Evolutionary conservation across 1,140 invertebrate species (phyloP), one percentile per base, ranked within the genome.

Genomic region (Bombus superbus): DNA sequence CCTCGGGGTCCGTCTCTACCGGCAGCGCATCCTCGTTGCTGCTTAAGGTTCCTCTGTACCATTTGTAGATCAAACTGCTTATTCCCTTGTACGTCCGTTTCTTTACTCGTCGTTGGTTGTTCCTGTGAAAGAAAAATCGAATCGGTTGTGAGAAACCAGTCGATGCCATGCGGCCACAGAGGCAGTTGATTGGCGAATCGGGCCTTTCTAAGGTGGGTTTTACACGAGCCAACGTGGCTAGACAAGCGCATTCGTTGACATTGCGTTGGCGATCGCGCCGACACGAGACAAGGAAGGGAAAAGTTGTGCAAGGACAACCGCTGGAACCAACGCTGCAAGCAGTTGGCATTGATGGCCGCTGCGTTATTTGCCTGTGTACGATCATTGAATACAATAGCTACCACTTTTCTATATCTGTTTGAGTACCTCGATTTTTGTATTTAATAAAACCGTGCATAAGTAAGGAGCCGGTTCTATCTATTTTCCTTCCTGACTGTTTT

Each of bases 321-420:
- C 22, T 9, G 25, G 64, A 28, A 64, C 62, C 64, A 69, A 64
- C 38, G 25, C 62, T 40, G 0, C 28, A 81, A 73, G 64, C 66
- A n/a, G 72, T 72, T 87, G 79, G 64, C 83, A 87, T 84, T 89
- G 76, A 71, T 74, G 38, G 71, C 47, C 35, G 62, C 86, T 10
- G 28, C 62, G 84, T 73, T 76, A n/a, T 38, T 88, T 57, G 28
- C 32, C 40, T 15, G 35, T 15, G 59, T 32, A 22, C 47, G 6
- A 28, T 8, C 15, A 53, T 72, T 28, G 28, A 15, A 57, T 42
- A 62, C 66, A 85, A 80, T 80, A 42, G 44, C 75, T 18, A 13
- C 22, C 6, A 35, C 42, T 72, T n/a, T 5, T 62, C 28, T 35
- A 15, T 71, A 35, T n/a, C 28, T 28, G 62, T 32, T 28, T 28